phyloP scores from a whole-genome alignment of 2,888 invertebrate species.

The Carabus problematicus region DNA sequence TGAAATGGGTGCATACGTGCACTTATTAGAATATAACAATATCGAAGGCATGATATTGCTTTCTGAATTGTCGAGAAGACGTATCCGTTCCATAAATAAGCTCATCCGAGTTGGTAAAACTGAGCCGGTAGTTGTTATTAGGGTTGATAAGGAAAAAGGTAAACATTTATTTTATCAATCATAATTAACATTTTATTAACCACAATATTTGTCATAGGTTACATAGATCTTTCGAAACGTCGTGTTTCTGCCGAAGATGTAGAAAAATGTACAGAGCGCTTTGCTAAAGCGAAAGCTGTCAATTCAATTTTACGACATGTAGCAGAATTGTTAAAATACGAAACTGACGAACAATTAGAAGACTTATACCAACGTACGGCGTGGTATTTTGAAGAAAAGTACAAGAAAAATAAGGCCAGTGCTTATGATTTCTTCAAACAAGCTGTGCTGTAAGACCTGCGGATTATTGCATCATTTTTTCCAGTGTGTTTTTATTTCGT shows the following conservation, averaged over 20 bases:
- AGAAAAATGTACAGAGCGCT: slow-evolving; percentile 97
- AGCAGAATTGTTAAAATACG: slow-evolving; percentile 91
- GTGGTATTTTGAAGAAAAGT: slow-evolving; percentile 98
- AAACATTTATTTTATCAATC: slow-evolving; percentile 5
- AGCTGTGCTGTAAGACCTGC: slow-evolving; percentile 83
- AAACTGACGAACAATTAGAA: slow-evolving; percentile 90
- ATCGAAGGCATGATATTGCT: slow-evolving; percentile 99
- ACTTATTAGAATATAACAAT: slow-evolving; percentile 96
- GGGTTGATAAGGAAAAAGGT: slow-evolving; percentile 99
- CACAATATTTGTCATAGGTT: slow-evolving; percentile 63
- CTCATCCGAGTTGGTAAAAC: slow-evolving; percentile 97
- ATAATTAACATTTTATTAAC: not conserved
- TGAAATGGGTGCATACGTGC: slow-evolving; percentile 99
- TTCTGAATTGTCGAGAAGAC: slow-evolving; percentile 95
- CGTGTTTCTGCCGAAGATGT: slow-evolving; percentile 98
- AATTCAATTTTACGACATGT: slow-evolving; percentile 98
- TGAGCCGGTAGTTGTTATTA: slow-evolving; percentile 98
- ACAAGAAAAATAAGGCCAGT: slow-evolving; percentile 92
- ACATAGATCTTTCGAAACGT: slow-evolving; percentile 99
- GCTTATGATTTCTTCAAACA: slow-evolving; percentile 99
- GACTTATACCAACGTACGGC: slow-evolving; percentile 96
- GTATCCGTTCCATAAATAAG: slow-evolving; percentile 99
- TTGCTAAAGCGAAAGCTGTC: slow-evolving; percentile 97
- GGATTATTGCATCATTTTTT: slow-evolving; percentile 27
- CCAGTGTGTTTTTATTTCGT: not conserved